Conservation (phyloP, 2,888 invertebrate genomes). For the Neoaliturus tenellus region DNA sequence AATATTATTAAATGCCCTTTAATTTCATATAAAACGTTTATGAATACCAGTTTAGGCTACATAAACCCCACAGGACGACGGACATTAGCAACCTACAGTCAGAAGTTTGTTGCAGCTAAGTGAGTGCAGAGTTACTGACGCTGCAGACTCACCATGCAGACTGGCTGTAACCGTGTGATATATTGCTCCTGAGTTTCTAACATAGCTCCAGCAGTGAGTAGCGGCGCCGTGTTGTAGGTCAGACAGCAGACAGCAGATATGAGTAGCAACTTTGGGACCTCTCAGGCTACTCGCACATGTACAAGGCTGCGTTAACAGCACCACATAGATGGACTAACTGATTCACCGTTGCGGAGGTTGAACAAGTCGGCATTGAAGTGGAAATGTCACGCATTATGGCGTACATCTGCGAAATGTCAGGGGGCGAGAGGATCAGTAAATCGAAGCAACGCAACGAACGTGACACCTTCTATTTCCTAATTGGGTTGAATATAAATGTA, state of each 20-base stretch:
- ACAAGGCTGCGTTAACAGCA: neutral
- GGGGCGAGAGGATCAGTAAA: neutral
- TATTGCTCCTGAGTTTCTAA: neutral
- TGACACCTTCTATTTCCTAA: too few relatives aligned
- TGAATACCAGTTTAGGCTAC: too few relatives aligned
- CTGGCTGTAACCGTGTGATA: neutral
- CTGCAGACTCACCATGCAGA: neutral
- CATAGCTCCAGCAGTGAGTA: neutral
- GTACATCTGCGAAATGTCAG: neutral
- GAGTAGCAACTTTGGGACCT: neutral
- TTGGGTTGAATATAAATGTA: too few relatives aligned
- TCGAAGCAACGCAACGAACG: too few relatives aligned
- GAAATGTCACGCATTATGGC: neutral
- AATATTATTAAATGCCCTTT: too few relatives aligned
- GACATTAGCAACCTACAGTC: neutral
- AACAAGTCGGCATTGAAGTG: slow-evolving; percentile 5
- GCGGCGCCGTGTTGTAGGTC: neutral
- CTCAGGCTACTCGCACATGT: neutral
- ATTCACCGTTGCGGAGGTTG: neutral
- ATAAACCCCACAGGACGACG: neutral
- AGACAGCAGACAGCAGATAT: neutral
- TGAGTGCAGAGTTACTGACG: neutral
- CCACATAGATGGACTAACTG: neutral
- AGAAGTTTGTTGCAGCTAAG: neutral
- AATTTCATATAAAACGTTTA: too few relatives aligned